A percentile compares a stretch with the other conserved stretches of the same genome.
Conservation (phyloP, 2,113 vertebrate species). For the Catagonus wagneri region DNA sequence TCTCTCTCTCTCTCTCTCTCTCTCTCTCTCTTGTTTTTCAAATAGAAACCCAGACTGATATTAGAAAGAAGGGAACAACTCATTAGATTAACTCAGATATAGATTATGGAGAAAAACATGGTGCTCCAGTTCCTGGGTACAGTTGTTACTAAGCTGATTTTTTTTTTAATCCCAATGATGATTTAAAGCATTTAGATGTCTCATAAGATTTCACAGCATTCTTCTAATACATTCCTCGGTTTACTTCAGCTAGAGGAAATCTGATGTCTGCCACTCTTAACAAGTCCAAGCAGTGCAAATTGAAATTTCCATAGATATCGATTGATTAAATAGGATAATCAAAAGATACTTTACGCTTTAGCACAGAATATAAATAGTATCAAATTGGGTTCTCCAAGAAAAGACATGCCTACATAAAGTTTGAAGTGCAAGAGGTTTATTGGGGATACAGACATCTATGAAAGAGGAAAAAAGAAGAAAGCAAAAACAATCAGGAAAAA, state of each 20-base stretch:
- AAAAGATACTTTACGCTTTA: neutral
- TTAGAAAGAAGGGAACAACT: neutral
- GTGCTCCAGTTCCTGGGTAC: neutral
- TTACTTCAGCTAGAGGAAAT: neutral
- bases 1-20: neutral
- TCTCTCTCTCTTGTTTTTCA: neutral
- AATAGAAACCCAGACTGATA: neutral
- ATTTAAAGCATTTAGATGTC: neutral
- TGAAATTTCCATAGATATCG: neutral
- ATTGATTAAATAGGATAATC: neutral
- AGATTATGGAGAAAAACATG: too few relatives aligned
- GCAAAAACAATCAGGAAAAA: neutral
- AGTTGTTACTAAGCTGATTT: neutral
- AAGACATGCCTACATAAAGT: neutral
- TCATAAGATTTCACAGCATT: neutral
- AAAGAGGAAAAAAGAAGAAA: neutral
- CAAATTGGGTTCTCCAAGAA: neutral
- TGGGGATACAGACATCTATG: neutral
- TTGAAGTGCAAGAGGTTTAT: neutral
- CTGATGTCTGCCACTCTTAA: neutral
- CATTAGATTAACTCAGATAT: neutral
- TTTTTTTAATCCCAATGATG: neutral
- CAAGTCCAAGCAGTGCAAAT: neutral
- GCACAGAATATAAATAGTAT: neutral
- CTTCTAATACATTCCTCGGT: neutral